Conservation (phyloP, 2,888 invertebrate species). For the Nipponacmea schrenckii region DNA sequence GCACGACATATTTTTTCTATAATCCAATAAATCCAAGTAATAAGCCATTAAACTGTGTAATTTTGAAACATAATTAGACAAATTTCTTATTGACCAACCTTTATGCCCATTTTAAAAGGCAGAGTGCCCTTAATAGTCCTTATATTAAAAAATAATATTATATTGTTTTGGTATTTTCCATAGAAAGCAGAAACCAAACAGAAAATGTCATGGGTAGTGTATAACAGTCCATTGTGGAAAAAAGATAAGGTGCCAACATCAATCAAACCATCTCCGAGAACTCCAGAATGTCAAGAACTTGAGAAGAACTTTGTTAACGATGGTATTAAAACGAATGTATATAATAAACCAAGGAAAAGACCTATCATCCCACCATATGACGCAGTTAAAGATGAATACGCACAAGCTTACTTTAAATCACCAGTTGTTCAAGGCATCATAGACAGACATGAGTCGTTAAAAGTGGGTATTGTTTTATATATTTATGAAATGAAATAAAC, state of each 20-base stretch:
- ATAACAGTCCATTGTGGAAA: conserved; percentile 51
- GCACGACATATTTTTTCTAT: no score
- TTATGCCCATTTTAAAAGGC: no score
- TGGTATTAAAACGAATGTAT: conserved; percentile 39
- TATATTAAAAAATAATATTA: no score
- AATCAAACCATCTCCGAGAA: conserved; percentile 39
- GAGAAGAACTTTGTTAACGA: conserved; percentile 51
- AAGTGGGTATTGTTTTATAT: conserved; percentile 29
- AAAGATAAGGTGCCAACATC: conserved; percentile 39
- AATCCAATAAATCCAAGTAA: no score
- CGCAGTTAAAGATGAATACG: conserved; percentile 50
- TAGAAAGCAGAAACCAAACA: no score
- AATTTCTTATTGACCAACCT: no score
- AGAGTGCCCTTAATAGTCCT: no score
- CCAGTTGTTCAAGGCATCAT: conserved; percentile 46
- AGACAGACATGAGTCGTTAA: conserved; percentile 28
- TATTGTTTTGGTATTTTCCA: no score
- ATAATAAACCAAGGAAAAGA: conserved; percentile 36
- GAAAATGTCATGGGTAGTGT: conserved; percentile 44
- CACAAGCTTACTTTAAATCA: conserved; percentile 56
- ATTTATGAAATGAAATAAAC: no score
- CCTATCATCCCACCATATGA: conserved; percentile 61
- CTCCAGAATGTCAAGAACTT: conserved; percentile 22
- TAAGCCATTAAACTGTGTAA: no score
- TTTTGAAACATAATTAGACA: no score